Evolutionary conservation across 1,140 invertebrate genomes (phyloP).

Genomic region (Halictus rubicundus): DNA sequence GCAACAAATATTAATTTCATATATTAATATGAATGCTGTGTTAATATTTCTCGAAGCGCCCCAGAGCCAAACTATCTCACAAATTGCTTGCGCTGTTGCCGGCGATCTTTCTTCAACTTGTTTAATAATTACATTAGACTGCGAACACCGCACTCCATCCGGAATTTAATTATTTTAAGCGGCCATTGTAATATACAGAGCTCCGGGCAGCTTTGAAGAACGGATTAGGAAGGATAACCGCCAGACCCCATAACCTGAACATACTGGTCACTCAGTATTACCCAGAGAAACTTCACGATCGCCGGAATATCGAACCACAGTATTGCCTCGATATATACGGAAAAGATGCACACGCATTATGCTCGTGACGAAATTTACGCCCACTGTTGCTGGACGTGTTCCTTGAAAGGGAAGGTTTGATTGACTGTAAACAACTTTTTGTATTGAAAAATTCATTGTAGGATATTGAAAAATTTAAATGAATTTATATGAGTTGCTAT

Average conservation of each 20-base stretch:
- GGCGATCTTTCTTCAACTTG: not conserved
- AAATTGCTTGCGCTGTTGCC: not conserved
- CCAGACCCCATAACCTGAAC: not conserved
- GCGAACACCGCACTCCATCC: not conserved
- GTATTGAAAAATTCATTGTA: too few relatives aligned
- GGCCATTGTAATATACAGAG: slow-evolving; percentile 6
- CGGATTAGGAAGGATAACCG: not conserved
- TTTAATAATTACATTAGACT: not conserved
- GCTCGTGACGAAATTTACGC: too few relatives aligned
- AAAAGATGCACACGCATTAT: too few relatives aligned
- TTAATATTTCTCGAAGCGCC: too few relatives aligned
- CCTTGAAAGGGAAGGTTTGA: too few relatives aligned
- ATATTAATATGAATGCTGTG: too few relatives aligned
- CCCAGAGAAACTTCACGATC: not conserved
- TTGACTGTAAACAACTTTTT: too few relatives aligned
- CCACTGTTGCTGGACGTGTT: too few relatives aligned
- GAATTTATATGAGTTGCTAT: too few relatives aligned
- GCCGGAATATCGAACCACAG: not conserved
- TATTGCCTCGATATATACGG: too few relatives aligned
- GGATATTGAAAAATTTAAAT: too few relatives aligned
- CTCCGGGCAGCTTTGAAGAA: not conserved
- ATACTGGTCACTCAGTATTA: not conserved
- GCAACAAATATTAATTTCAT: too few relatives aligned
- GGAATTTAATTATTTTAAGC: slow-evolving; percentile 6
- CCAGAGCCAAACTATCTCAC: not conserved